These are phyloP conservation scores for Nymphicus hollandicus DNA, from an alignment of 2,113 vertebrate species.

Conservation along the genomic window DNA sequence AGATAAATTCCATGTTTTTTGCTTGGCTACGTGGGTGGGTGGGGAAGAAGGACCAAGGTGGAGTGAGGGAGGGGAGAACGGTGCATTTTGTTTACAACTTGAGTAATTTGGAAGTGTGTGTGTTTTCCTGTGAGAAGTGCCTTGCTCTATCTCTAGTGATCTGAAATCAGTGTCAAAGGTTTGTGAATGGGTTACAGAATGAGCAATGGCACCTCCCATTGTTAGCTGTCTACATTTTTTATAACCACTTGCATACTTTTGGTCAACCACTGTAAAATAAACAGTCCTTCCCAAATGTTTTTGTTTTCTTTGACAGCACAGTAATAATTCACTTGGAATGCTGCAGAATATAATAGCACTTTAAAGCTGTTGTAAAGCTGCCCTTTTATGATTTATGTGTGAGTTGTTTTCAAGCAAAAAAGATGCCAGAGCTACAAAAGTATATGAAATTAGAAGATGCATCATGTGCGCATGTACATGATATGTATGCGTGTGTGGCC, in stretches of 20 bases:
- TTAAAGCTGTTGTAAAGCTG: constrained; percentile 51
- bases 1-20: background rate
- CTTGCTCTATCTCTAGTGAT: constrained; percentile 27
- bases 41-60: background rate
- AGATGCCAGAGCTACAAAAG: constrained; percentile 19
- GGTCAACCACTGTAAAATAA: constrained; percentile 85
- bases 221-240: constrained; percentile 77
- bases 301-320: constrained; percentile 80
- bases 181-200: constrained; percentile 75
- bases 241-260: constrained; percentile 81
- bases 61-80: background rate
- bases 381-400: constrained; percentile 64
- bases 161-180: constrained; percentile 59
- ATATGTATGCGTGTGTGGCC: background rate
- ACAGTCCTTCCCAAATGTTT: constrained; percentile 83
- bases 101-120: background rate
- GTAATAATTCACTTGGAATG: constrained; percentile 78
- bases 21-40: background rate
- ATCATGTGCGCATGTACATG: background rate
- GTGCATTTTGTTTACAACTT: background rate
- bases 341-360: constrained; percentile 65
- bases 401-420: constrained; percentile 47
- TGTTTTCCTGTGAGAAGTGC: constrained; percentile 31
- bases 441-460: background rate
- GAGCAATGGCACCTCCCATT: constrained; percentile 75